These are phyloP conservation scores for Azorinus chamasolen DNA, from an alignment of 2,888 invertebrate genomes.

Conservation along the genomic window DNA sequence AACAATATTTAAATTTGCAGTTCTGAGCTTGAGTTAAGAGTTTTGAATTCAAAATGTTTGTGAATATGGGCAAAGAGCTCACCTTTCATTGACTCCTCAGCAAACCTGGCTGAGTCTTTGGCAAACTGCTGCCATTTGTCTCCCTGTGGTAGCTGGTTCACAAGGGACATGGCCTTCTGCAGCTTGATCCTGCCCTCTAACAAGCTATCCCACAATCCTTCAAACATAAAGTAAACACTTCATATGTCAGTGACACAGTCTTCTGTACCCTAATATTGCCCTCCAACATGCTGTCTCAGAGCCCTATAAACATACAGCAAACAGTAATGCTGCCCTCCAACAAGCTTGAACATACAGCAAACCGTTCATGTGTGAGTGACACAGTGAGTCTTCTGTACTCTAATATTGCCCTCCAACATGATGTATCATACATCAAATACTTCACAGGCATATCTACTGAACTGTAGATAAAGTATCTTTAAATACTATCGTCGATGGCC, in stretches of 20 bases:
- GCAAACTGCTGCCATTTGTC: constrained; percentile 88
- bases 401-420: too few species aligned
- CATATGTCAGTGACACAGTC: constrained; percentile 88
- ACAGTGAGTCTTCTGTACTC: too few species aligned
- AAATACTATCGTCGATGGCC: too few species aligned
- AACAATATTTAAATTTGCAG: too few species aligned
- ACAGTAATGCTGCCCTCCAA: too few species aligned
- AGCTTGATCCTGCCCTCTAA: constrained; percentile 95
- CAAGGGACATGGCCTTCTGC: constrained; percentile 92
- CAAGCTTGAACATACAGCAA: too few species aligned
- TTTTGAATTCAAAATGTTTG: too few species aligned
- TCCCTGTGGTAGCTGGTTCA: constrained; percentile 93
- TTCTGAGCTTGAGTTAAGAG: too few species aligned
- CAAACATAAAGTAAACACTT: constrained; percentile 35
- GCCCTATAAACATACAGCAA: constrained; percentile 82
- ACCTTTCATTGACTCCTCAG: constrained; percentile 73
- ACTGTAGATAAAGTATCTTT: too few species aligned
- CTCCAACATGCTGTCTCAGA: constrained; percentile 96
- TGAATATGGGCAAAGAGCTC: constrained; percentile 13
- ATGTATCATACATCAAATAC: too few species aligned
- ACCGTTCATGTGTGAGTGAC: too few species aligned
- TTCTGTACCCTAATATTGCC: constrained; percentile 95
- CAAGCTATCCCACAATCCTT: constrained; percentile 93
- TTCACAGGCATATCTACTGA: too few species aligned
- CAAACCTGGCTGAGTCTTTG: constrained; percentile 84